These are phyloP conservation scores for Ciconia boyciana DNA, from an alignment of 2,113 vertebrate genomes.

Conservation along the genomic window DNA sequence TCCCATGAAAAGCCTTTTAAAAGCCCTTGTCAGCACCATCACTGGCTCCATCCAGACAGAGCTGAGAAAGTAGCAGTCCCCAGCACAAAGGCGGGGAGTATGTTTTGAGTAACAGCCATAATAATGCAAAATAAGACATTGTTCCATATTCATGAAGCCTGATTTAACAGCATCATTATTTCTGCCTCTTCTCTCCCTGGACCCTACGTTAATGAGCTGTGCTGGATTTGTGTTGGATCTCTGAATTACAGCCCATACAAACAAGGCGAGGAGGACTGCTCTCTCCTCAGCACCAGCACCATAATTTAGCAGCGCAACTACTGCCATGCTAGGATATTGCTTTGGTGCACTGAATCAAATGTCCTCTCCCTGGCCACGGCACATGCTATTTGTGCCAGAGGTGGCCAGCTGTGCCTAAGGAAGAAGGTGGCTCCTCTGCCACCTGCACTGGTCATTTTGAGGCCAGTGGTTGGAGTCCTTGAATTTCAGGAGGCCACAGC, in stretches of 20 bases:
- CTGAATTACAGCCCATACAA: slow-evolving; percentile 55
- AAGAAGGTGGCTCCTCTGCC: not conserved
- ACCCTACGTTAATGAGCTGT: slow-evolving; percentile 64
- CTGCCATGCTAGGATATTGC: not conserved
- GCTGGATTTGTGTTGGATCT: slow-evolving; percentile 55
- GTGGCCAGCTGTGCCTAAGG: not conserved
- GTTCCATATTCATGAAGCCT: slow-evolving; percentile 74
- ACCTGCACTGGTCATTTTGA: not conserved
- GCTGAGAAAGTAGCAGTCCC: slow-evolving; percentile 22
- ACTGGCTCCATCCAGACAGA: not conserved
- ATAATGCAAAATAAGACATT: slow-evolving; percentile 68
- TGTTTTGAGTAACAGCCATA: slow-evolving; percentile 63
- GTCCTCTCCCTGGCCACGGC: not conserved
- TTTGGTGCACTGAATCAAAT: not conserved
- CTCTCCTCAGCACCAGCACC: not conserved
- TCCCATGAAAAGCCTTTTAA: slow-evolving; percentile 18
- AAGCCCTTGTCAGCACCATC: not conserved
- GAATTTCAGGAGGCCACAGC: not conserved
- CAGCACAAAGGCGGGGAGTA: slow-evolving; percentile 11
- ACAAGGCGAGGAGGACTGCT: not conserved
- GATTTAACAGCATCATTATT: slow-evolving; percentile 71
- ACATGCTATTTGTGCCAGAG: not conserved
- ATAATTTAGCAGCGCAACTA: not conserved
- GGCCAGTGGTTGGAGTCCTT: not conserved
- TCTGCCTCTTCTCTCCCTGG: slow-evolving; percentile 60